Conservation (phyloP, 2,888 invertebrate genomes). For the Pelosia muscerda region DNA sequence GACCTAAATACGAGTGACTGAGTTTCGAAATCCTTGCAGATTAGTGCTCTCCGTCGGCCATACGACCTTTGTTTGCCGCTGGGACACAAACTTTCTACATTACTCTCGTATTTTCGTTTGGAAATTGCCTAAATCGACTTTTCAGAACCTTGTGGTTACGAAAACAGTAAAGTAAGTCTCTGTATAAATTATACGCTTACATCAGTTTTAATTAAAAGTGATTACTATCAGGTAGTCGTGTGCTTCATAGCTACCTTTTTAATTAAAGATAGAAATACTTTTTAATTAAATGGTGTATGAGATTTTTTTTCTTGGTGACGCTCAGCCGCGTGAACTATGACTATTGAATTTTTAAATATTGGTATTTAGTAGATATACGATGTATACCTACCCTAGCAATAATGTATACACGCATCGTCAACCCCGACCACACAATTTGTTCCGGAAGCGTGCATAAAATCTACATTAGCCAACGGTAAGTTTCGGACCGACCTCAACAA, state of each 20-base stretch:
- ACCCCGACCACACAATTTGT: slow-evolving; percentile 28
- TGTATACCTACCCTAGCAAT: not conserved
- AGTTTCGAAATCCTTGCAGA: not conserved
- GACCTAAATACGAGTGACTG: slow-evolving; percentile 1
- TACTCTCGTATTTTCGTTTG: not conserved
- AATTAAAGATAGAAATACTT: no score
- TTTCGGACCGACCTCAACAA: slow-evolving; percentile 7
- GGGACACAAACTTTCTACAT: not conserved
- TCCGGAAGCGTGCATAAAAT: slow-evolving; percentile 11
- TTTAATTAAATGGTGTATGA: not conserved
- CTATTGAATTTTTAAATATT: not conserved
- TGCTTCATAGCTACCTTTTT: not conserved
- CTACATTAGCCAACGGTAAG: slow-evolving; percentile 9
- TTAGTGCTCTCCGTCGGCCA: not conserved
- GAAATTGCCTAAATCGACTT: not conserved
- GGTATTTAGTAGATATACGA: not conserved
- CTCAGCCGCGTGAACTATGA: not conserved
- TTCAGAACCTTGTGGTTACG: not conserved
- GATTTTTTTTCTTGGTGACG: not conserved
- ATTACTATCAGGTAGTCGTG: not conserved
- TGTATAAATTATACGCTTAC: not conserved
- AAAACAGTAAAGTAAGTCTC: not conserved
- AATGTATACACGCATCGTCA: slow-evolving; percentile 6
- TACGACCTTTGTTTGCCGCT: not conserved
- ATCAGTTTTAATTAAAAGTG: not conserved